Evolutionary conservation across 2,888 invertebrate species (phyloP).

Genomic region (Pseudanteris insignis): DNA sequence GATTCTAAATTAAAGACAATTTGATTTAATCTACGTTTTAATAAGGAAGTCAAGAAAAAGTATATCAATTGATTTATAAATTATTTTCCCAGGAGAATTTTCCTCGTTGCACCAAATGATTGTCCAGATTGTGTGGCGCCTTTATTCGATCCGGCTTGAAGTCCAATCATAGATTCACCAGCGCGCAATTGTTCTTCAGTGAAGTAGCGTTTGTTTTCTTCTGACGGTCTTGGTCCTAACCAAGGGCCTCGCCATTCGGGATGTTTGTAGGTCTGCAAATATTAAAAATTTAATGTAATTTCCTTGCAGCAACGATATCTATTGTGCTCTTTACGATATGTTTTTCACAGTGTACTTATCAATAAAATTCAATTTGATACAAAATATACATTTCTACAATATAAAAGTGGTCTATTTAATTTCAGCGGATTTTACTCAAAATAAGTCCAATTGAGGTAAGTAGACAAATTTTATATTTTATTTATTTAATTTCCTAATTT

Average conservation of each 20-base stretch:
- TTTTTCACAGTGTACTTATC: too few relatives aligned
- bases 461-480: too few relatives aligned
- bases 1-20: too few relatives aligned
- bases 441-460: too few relatives aligned
- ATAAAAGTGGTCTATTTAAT: too few relatives aligned
- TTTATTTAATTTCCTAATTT: too few relatives aligned
- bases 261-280: conserved; percentile 77
- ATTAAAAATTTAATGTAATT: background rate
- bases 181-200: conserved; percentile 78
- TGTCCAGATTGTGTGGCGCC: conserved; percentile 87
- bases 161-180: conserved; percentile 83
- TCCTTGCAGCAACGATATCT: too few relatives aligned
- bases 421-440: too few relatives aligned
- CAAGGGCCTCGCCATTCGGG: conserved; percentile 85
- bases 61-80: background rate
- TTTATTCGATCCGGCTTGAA: conserved; percentile 88
- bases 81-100: conserved; percentile 82
- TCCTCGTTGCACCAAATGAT: conserved; percentile 85
- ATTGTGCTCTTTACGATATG: too few relatives aligned
- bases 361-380: too few relatives aligned
- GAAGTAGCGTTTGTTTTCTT: conserved; percentile 75
- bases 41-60: background rate
- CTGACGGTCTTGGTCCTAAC: conserved; percentile 86
- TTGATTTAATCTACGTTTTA: too few relatives aligned
- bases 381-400: too few relatives aligned